Conservation (phyloP, 2,113 vertebrate genomes). For the Electrona antarctica region DNA sequence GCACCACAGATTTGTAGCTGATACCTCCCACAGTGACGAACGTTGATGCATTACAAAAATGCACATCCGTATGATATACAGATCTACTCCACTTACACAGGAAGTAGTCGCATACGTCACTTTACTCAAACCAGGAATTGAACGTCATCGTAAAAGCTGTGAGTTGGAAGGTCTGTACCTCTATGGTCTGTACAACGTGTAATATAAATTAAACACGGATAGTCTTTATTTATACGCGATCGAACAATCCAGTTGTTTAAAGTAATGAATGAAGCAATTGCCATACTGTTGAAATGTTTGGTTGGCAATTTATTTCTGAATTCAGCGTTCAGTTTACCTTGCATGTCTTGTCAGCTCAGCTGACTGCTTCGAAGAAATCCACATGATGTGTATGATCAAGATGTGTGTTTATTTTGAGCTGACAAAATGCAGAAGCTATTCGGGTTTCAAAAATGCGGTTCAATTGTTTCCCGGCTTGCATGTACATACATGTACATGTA, state of each 20-base stretch:
- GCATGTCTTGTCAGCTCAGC: slow-evolving; percentile 35
- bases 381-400: background rate
- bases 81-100: slow-evolving; percentile 31
- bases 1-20: slow-evolving; percentile 56
- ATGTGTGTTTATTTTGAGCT: fast-evolving
- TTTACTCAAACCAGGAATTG: slow-evolving; percentile 61
- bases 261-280: slow-evolving; percentile 50
- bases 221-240: background rate
- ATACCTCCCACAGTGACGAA: no score
- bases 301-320: background rate
- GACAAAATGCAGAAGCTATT: no score
- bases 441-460: background rate
- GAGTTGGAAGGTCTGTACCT: slow-evolving; percentile 72
- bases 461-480: no score
- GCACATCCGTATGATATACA: background rate
- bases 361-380: slow-evolving; percentile 20
- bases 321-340: slow-evolving; percentile 21
- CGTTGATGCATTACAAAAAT: no score
- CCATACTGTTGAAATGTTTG: background rate
- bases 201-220: slow-evolving; percentile 14
- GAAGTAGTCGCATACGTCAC: slow-evolving; percentile 69
- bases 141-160: slow-evolving; percentile 77
- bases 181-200: no score
- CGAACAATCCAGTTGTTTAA: background rate
- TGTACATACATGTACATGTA: background rate